Conservation (phyloP, 2,797 vertebrate genomes). For the Balearica regulorum region DNA sequence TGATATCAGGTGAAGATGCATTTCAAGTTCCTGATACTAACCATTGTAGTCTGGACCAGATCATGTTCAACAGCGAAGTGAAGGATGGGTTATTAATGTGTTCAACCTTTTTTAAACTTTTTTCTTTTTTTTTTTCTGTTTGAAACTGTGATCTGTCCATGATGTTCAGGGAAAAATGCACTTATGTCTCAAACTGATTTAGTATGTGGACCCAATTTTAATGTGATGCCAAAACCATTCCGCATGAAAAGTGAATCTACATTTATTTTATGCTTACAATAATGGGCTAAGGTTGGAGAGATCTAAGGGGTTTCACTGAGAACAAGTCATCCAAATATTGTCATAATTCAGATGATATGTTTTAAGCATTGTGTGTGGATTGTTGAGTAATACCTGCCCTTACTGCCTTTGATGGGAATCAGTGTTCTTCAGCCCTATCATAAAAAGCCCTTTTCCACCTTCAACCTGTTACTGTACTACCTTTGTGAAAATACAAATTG, state of each 20-base stretch:
- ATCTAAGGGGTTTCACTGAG: not conserved
- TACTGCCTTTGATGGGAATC: not conserved
- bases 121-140: too few relatives aligned
- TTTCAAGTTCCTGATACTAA: not conserved
- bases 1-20: not conserved
- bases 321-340: not conserved
- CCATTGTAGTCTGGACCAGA: not conserved
- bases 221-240: not conserved
- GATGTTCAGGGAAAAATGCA: not conserved
- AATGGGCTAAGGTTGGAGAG: not conserved
- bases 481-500: not conserved
- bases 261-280: not conserved
- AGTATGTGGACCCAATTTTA: not conserved
- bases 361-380: not conserved
- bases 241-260: not conserved
- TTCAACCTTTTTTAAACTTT: not conserved
- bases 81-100: not conserved
- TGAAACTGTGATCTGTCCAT: not conserved
- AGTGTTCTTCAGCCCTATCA: not conserved
- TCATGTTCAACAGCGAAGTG: not conserved
- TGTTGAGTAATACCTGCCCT: not conserved
- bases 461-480: not conserved
- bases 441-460: not conserved
- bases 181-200: not conserved
- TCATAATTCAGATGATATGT: not conserved